Conservation (phyloP, 1,140 invertebrate species). For the Drosophila elegans region DNA sequence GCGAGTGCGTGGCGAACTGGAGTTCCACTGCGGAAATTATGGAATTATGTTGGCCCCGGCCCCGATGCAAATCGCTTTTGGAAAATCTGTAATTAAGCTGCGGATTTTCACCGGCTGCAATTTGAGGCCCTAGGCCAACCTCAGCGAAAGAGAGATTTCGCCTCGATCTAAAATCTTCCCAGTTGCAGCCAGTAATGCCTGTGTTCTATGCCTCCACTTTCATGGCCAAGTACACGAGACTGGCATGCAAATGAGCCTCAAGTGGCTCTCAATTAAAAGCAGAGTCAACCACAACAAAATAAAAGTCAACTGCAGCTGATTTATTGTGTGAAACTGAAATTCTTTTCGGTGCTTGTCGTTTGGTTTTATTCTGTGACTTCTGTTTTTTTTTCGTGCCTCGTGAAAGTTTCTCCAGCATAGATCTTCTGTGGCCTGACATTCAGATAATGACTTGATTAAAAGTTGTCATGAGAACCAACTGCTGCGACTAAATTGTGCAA, state of each 20-base stretch:
- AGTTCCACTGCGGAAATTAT: slow-evolving; percentile 40
- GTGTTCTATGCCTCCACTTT: slow-evolving; percentile 42
- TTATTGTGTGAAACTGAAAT: slow-evolving; percentile 80
- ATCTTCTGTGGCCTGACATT: slow-evolving; percentile 52
- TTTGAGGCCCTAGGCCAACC: slow-evolving; percentile 12
- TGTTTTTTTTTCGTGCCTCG: slow-evolving; percentile 39
- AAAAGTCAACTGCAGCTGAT: slow-evolving; percentile 69
- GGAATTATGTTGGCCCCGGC: slow-evolving; percentile 39
- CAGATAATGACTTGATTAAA: slow-evolving; percentile 81
- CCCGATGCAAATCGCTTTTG: slow-evolving; percentile 32
- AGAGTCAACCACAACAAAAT: slow-evolving; percentile 33
- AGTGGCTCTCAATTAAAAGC: slow-evolving; percentile 71
- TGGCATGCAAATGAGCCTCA: slow-evolving; percentile 63
- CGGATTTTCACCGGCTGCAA: slow-evolving; percentile 30
- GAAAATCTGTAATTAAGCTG: slow-evolving; percentile 54
- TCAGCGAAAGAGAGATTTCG: slow-evolving; percentile 8
- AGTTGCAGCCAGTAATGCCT: slow-evolving; percentile 8
- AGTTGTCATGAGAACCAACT: slow-evolving; percentile 72
- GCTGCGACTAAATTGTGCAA: slow-evolving; percentile 32
- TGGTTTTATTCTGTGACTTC: slow-evolving; percentile 33
- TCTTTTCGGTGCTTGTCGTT: slow-evolving; percentile 21
- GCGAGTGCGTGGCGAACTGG: slow-evolving; percentile 40
- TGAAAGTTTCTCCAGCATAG: slow-evolving; percentile 65
- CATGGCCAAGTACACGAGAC: slow-evolving; percentile 50
- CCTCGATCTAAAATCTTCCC: not conserved